Percentiles rank a stretch among this genome's conserved stretches.
Evolutionary conservation across 2,888 invertebrate species (phyloP).

Genomic region (Clunio marinus): DNA sequence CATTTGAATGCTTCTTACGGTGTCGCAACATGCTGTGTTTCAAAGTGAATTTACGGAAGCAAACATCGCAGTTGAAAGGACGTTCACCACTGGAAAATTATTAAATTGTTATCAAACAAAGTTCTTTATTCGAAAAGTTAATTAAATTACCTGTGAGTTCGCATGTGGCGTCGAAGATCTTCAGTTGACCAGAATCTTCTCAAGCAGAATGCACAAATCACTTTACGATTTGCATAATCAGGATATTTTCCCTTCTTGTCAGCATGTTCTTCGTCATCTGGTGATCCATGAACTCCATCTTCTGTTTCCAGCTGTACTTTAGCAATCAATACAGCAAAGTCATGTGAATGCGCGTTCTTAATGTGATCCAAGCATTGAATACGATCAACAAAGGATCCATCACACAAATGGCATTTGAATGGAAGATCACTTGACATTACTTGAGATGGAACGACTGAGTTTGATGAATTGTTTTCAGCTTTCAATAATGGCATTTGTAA

Average conservation of each 20-base stretch:
- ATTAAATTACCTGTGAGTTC: constrained; percentile 61
- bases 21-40: constrained; percentile 94
- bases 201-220: constrained; percentile 87
- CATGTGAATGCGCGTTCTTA: constrained; percentile 66
- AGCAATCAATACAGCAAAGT: constrained; percentile 75
- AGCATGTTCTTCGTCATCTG: constrained; percentile 61
- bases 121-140: neutral
- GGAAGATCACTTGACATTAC: constrained; percentile 60
- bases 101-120: neutral
- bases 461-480: neutral
- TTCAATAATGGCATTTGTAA: constrained; percentile 45
- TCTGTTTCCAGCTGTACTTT: constrained; percentile 71
- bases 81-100: constrained; percentile 66
- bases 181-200: constrained; percentile 94
- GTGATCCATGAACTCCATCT: constrained; percentile 46
- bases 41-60: constrained; percentile 80
- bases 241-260: constrained; percentile 72
- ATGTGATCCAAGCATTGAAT: constrained; percentile 79
- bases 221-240: constrained; percentile 82
- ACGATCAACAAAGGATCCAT: constrained; percentile 75
- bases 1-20: constrained; percentile 73
- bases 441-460: constrained; percentile 33
- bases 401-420: constrained; percentile 91
- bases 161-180: constrained; percentile 87
- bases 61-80: constrained; percentile 88